Evolutionary conservation across 2,797 vertebrate genomes (phyloP).

Genomic region (Hoplostethus mediterraneus): DNA sequence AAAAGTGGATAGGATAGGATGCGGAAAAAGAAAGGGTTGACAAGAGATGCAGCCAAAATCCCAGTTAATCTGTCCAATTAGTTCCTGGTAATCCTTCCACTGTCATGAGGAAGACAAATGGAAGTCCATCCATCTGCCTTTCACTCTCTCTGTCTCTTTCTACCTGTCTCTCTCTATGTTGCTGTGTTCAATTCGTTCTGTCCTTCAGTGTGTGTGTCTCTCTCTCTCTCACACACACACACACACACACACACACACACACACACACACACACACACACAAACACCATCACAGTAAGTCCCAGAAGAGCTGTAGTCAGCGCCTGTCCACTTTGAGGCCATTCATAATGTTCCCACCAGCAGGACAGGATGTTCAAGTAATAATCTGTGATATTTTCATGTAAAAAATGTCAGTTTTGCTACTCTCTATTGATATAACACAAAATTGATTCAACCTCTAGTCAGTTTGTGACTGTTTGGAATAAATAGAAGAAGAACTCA

Average conservation of each 20-base stretch:
- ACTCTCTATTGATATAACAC: too few relatives aligned
- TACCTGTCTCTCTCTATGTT: background rate
- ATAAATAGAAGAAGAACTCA: too few relatives aligned
- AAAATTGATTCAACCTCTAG: too few relatives aligned
- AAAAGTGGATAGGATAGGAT: background rate
- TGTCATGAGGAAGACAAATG: slow-evolving; percentile 75
- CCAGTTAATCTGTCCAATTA: slow-evolving; percentile 83
- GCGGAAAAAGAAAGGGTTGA: slow-evolving; percentile 61
- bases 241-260: slow-evolving; percentile 4
- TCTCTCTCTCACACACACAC: slow-evolving; percentile 5
- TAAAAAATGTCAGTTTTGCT: too few relatives aligned
- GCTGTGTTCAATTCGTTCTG: too few relatives aligned
- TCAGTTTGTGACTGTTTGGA: too few relatives aligned
- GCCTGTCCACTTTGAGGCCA: too few relatives aligned
- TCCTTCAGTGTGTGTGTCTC: slow-evolving; percentile 2
- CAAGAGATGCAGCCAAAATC: slow-evolving; percentile 73
- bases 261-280: background rate
- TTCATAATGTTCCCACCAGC: too few relatives aligned
- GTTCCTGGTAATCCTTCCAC: slow-evolving; percentile 77
- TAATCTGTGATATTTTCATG: too few relatives aligned
- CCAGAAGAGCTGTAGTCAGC: background rate
- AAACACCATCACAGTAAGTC: background rate
- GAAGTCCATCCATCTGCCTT: slow-evolving; percentile 49
- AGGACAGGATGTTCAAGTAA: too few relatives aligned
- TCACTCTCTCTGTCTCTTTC: slow-evolving; percentile 11